phyloP scores from a whole-genome alignment of 1,140 invertebrate genomes.

The Panulirus ornatus region DNA sequence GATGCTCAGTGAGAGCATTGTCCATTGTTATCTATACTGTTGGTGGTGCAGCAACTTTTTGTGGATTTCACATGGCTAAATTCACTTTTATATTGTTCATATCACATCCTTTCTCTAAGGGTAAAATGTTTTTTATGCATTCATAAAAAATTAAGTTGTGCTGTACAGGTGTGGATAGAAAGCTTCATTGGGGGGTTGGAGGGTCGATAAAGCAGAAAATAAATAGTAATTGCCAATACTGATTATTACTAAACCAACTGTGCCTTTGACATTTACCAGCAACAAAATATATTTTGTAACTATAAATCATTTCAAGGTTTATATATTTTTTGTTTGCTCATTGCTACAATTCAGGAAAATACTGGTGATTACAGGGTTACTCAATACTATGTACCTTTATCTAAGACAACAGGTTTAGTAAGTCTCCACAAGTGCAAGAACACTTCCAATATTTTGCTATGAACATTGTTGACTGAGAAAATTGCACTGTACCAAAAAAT shows the following conservation, averaged over 20 bases:
- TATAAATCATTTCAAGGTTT: too few relatives aligned
- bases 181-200: too few relatives aligned
- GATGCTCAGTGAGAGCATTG: too few relatives aligned
- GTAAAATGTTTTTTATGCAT: too few relatives aligned
- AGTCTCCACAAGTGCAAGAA: background rate
- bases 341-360: background rate
- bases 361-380: background rate
- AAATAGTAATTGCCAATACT: background rate
- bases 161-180: too few relatives aligned
- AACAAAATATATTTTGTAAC: background rate
- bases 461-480: background rate
- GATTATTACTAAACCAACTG: background rate
- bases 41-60: too few relatives aligned
- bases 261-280: background rate
- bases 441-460: background rate
- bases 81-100: too few relatives aligned
- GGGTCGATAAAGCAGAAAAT: too few relatives aligned
- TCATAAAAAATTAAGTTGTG: too few relatives aligned
- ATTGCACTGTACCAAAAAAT: background rate
- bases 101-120: too few relatives aligned
- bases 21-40: too few relatives aligned
- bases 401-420: background rate
- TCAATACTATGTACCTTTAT: background rate
- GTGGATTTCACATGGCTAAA: too few relatives aligned
- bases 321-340: background rate